A percentile compares a stretch with the other conserved stretches of the same genome.
phyloP scores from a whole-genome alignment of 1,140 invertebrate species.

The Hylyphantes graminicola region DNA sequence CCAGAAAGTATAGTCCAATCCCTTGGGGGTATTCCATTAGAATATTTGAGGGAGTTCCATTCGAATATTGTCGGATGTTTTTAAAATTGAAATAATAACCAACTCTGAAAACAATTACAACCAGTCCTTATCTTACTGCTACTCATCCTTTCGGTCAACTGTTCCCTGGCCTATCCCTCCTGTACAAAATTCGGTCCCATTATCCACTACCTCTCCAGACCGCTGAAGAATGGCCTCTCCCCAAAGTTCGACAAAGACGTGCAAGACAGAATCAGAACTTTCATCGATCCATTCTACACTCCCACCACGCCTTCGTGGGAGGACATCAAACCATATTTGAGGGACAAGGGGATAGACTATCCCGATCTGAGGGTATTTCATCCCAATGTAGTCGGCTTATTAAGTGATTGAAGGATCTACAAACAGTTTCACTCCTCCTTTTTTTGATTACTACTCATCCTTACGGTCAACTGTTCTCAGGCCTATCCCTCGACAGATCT shows the following conservation, averaged over 20 bases:
- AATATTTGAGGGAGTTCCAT: too few relatives aligned
- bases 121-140: too few relatives aligned
- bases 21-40: not conserved
- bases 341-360: slow-evolving; percentile 46
- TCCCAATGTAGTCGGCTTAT: slow-evolving; percentile 30
- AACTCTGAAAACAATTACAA: too few relatives aligned
- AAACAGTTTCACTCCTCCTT: too few relatives aligned
- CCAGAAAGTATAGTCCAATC: too few relatives aligned
- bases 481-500: not conserved
- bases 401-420: too few relatives aligned
- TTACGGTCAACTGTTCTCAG: not conserved
- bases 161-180: not conserved
- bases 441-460: too few relatives aligned
- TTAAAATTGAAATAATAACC: too few relatives aligned
- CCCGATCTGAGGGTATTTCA: slow-evolving; percentile 10
- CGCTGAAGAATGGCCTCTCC: slow-evolving; percentile 43
- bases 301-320: slow-evolving; percentile 39
- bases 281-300: slow-evolving; percentile 47
- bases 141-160: not conserved
- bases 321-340: slow-evolving; percentile 36
- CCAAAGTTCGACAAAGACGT: slow-evolving; percentile 55
- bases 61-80: slow-evolving; percentile 21
- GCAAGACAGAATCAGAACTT: slow-evolving; percentile 34
- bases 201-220: slow-evolving; percentile 51
- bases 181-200: slow-evolving; percentile 44